These are phyloP conservation scores for Unio delphinus DNA, from an alignment of 2,888 invertebrate species.

Conservation along the genomic window DNA sequence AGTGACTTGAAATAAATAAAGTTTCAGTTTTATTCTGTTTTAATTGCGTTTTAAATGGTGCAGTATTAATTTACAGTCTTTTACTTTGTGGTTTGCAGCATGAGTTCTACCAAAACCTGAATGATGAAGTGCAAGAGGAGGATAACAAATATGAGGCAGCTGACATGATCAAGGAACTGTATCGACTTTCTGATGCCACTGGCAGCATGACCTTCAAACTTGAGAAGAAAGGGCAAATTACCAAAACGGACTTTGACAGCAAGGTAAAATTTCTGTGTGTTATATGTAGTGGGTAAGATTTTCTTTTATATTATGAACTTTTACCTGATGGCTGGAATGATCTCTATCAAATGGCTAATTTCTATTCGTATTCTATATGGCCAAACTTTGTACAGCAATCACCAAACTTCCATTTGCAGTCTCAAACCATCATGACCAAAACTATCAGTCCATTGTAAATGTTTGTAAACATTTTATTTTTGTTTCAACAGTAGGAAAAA, in stretches of 20 bases:
- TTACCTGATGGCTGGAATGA: too few species aligned
- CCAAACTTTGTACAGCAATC: too few species aligned
- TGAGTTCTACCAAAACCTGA: constrained; percentile 53
- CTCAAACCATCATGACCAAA: too few species aligned
- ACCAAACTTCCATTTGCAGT: too few species aligned
- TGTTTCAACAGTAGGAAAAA: too few species aligned
- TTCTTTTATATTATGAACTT: too few species aligned
- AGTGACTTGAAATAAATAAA: too few species aligned
- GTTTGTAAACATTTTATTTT: too few species aligned
- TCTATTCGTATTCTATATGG: too few species aligned
- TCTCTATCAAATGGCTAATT: too few species aligned
- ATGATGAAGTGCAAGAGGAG: constrained; percentile 44
- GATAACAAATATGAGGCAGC: constrained; percentile 24
- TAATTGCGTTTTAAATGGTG: neutral
- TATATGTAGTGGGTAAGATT: neutral
- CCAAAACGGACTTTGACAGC: constrained; percentile 51
- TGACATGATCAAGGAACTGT: constrained; percentile 42
- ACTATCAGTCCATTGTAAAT: too few species aligned
- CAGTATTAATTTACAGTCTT: neutral
- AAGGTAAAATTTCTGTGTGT: constrained; percentile 36
- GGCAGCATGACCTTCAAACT: constrained; percentile 50
- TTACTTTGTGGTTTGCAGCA: constrained; percentile 44
- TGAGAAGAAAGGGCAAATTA: constrained; percentile 50
- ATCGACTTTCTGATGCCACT: constrained; percentile 53
- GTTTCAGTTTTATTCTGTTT: neutral